Evolutionary conservation across 2,797 vertebrate species (phyloP).

Genomic region (Phalloptychus januarius): DNA sequence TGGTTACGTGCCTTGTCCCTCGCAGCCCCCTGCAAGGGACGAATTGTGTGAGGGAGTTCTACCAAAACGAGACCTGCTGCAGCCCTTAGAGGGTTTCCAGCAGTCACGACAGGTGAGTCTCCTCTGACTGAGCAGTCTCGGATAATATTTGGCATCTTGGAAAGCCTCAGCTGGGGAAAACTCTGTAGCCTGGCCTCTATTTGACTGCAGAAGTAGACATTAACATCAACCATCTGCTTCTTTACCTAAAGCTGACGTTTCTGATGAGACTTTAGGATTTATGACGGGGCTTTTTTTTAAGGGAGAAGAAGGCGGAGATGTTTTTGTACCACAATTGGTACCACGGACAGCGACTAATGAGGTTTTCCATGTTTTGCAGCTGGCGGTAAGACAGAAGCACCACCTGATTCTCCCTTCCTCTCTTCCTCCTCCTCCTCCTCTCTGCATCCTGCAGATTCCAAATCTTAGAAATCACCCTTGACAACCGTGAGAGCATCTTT

Average conservation of each 20-base stretch:
- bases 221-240: background rate
- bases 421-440: background rate
- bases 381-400: constrained; percentile 6
- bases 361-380: constrained; percentile 43
- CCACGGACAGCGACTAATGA: constrained; percentile 64
- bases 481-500: background rate
- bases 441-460: constrained; percentile 8
- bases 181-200: background rate
- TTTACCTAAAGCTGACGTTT: accelerated
- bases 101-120: constrained; percentile 55
- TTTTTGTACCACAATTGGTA: constrained; percentile 46
- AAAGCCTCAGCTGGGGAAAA: background rate
- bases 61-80: constrained; percentile 5
- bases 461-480: background rate
- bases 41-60: background rate
- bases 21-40: constrained; percentile 30
- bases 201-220: background rate
- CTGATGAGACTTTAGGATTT: accelerated
- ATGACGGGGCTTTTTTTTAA: background rate
- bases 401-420: constrained; percentile 39
- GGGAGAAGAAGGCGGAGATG: background rate
- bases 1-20: constrained; percentile 68
- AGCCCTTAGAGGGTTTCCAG: background rate
- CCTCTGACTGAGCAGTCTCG: background rate
- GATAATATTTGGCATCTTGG: background rate